Conservation (phyloP, 37 sponge, comb jelly and placozoan species). For the Theonella swinhoei region DNA sequence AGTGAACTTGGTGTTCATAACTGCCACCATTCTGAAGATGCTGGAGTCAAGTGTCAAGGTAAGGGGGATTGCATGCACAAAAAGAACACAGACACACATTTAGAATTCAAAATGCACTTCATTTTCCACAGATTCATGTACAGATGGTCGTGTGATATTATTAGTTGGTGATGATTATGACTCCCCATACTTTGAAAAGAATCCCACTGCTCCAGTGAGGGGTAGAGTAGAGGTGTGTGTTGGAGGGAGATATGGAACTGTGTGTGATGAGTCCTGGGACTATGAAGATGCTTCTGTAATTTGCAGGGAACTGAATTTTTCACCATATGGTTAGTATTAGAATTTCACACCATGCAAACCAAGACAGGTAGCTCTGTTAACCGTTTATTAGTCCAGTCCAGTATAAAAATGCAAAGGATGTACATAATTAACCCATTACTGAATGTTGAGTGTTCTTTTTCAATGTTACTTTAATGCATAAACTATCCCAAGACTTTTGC, state of each 20-base stretch:
- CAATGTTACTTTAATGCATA: too few relatives aligned
- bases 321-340: background rate
- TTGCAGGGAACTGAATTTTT: background rate
- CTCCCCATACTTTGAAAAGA: background rate
- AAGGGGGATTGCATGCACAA: background rate
- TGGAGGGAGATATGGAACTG: background rate
- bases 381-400: too few relatives aligned
- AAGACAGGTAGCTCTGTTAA: too few relatives aligned
- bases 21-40: slow-evolving; percentile 22
- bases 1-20: slow-evolving; percentile 1
- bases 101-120: too few relatives aligned
- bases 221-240: background rate
- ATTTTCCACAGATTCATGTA: background rate
- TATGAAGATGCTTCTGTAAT: background rate
- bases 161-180: background rate
- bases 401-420: too few relatives aligned
- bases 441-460: too few relatives aligned
- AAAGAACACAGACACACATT: too few relatives aligned
- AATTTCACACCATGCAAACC: too few relatives aligned
- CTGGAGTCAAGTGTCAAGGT: slow-evolving; percentile 29
- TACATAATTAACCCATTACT: too few relatives aligned
- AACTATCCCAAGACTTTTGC: too few relatives aligned
- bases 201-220: background rate
- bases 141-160: background rate
- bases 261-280: background rate